Conservation (phyloP, 2,797 vertebrate species). For the Microctenopoma lineatum region DNA sequence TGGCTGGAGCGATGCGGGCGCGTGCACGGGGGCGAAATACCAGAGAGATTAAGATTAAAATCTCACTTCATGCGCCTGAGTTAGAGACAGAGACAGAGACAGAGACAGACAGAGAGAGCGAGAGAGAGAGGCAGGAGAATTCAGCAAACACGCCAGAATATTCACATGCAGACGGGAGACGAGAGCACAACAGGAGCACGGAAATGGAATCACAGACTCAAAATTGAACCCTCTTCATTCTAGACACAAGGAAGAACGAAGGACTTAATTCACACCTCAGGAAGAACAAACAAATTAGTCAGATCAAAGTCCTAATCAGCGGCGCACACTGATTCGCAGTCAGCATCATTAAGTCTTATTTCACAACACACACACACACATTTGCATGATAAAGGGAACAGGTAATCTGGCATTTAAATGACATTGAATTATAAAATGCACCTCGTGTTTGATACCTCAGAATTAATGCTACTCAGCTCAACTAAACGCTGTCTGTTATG, state of each 20-base stretch:
- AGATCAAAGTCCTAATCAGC: neutral
- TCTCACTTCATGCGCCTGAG: conserved; percentile 41
- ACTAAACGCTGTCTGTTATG: conserved; percentile 28
- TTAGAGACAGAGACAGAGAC: neutral
- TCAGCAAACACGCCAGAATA: neutral
- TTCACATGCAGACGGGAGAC: neutral
- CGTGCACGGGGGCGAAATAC: conserved; percentile 40
- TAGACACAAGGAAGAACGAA: neutral
- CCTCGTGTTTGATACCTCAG: conserved; percentile 20
- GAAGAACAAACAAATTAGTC: conserved; percentile 8
- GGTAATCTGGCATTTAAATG: neutral
- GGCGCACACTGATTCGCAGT: conserved; percentile 9
- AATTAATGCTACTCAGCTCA: conserved; percentile 13
- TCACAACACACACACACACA: conserved; percentile 11
- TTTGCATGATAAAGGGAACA: conserved; percentile 14
- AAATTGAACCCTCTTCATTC: neutral
- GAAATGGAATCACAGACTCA: neutral
- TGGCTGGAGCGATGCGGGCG: neutral
- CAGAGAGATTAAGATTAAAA: conserved; percentile 64
- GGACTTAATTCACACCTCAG: neutral
- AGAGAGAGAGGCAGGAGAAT: conserved; percentile 8
- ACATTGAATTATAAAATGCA: neutral
- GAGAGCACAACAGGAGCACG: neutral
- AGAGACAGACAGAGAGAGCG: too few species aligned
- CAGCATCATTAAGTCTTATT: conserved; percentile 9